Base-by-base conservation (phyloP, 2,888 invertebrate genomes). In the Neocrepidodera transversa region DNA sequence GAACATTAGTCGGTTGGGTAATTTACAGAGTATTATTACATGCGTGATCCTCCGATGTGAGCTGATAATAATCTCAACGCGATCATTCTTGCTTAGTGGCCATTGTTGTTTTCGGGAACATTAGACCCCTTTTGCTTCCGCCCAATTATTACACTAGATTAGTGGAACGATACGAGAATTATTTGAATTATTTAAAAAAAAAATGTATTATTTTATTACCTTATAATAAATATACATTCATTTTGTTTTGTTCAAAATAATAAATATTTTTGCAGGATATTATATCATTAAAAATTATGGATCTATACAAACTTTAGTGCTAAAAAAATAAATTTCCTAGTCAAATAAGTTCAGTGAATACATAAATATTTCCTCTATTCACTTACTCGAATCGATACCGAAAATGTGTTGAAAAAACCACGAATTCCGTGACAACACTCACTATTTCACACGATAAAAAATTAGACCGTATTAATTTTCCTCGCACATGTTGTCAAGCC, bases 11-110 rank as follows among this genome's bases (percentile, higher is more conserved):
- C 66, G 62, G 70, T 55, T 40, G 65, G 69, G 66, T 72, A 73
- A 73, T 74, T 72, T 70, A 70, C 72, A 70, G 54, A 54, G 71
- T 75, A 73, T 75, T 76, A 76, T 77, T 76, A 77, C 74, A 73
- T 72, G 71, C 72, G 73, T 74, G 75, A 77, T 77, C 70, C 73
- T 74, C 74, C 71, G 73, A 73, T 73, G 72, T 64, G 38, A 52
- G 58, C 59, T 62, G 75, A 76, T 77, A 76, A 68, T 67, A 63
- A 77, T 77, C 76, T 74, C 71, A 72, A 71, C 70, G 70, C 68
- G 67, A 73, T 71, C 70, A 67, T 64, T 63, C 67, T 69, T 68
- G 64, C 51, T 61, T 49, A 60, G 62, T 63, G 65, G 65, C 68
- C 67, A 74, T 73, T 75, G 72, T 74, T 70, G 71, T 68, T 66